A percentile compares a stretch with the other conserved stretches of the same genome.
These are phyloP conservation scores for Bursaphelenchus mucronatus DNA, from an alignment of 1,140 invertebrate species.

Conservation along the genomic window DNA sequence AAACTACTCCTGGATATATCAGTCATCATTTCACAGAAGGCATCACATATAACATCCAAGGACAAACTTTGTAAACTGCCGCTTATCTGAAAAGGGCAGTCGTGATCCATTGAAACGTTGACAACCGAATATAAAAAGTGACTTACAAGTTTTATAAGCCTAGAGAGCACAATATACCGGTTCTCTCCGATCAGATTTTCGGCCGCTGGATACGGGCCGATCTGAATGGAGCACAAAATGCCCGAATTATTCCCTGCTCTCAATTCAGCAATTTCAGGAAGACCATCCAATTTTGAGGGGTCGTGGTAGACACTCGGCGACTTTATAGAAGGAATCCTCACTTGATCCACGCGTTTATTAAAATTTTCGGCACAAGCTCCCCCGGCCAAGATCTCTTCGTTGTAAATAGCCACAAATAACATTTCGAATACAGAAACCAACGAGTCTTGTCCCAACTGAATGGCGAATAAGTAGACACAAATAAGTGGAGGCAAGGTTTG, in stretches of 20 bases:
- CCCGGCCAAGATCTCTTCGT: constrained; percentile 56
- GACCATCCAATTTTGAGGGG: constrained; percentile 38
- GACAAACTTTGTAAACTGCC: constrained; percentile 35
- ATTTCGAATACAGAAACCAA: constrained; percentile 52
- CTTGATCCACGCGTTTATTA: constrained; percentile 48
- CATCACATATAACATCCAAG: constrained; percentile 49
- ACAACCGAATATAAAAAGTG: constrained; percentile 25
- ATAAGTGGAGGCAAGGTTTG: constrained; percentile 53
- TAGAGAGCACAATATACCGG: constrained; percentile 51
- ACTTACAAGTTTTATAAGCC: constrained; percentile 48
- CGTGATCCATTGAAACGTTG: no score
- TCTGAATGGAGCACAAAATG: constrained; percentile 33
- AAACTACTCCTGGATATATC: constrained; percentile 44
- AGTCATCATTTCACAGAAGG: constrained; percentile 43
- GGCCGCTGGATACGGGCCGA: constrained; percentile 57
- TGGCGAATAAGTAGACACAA: constrained; percentile 36
- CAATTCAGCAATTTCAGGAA: constrained; percentile 35
- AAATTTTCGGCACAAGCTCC: constrained; percentile 43
- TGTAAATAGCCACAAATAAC: constrained; percentile 56
- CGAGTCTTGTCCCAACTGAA: constrained; percentile 14
- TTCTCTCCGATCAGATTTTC: constrained; percentile 57
- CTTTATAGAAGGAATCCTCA: constrained; percentile 47
- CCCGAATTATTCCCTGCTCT: constrained; percentile 4
- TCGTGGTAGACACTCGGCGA: constrained; percentile 49
- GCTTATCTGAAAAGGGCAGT: constrained; percentile 45